phyloP scores from a whole-genome alignment of 64 coral and sea anemone species.

The Actinia tenebrosa region DNA sequence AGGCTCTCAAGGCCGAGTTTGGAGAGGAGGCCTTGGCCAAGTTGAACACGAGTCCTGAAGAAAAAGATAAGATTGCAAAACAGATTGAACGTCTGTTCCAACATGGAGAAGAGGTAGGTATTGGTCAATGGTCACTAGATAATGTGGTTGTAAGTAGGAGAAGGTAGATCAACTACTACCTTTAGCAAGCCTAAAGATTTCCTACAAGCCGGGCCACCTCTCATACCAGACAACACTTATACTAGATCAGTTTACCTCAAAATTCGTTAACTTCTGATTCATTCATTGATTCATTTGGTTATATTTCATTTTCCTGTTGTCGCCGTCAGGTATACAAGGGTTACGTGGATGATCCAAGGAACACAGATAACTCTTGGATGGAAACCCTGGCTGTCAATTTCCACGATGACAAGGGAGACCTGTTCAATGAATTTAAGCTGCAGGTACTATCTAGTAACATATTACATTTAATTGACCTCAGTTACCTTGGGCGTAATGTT shows the following conservation, averaged over 20 bases:
- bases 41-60: constrained; percentile 55
- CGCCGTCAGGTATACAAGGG: constrained; percentile 84
- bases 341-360: constrained; percentile 94
- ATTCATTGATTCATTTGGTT: neutral
- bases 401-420: constrained; percentile 90
- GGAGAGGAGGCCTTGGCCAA: constrained; percentile 95
- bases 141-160: too few relatives aligned
- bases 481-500: too few relatives aligned
- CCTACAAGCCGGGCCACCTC: too few relatives aligned
- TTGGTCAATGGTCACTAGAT: too few relatives aligned
- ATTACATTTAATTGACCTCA: neutral
- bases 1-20: constrained; percentile 88
- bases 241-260: too few relatives aligned
- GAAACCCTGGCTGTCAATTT: constrained; percentile 95
- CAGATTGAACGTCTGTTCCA: constrained; percentile 81
- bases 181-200: too few relatives aligned
- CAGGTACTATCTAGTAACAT: constrained; percentile 42
- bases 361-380: constrained; percentile 96
- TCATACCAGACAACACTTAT: too few relatives aligned
- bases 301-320: neutral
- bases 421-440: constrained; percentile 84
- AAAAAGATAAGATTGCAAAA: constrained; percentile 68
- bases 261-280: neutral
- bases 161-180: too few relatives aligned
- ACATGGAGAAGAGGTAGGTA: constrained; percentile 70